These are phyloP conservation scores for Hestina assimilis DNA, from an alignment of 1,140 invertebrate genomes.

Conservation along the genomic window DNA sequence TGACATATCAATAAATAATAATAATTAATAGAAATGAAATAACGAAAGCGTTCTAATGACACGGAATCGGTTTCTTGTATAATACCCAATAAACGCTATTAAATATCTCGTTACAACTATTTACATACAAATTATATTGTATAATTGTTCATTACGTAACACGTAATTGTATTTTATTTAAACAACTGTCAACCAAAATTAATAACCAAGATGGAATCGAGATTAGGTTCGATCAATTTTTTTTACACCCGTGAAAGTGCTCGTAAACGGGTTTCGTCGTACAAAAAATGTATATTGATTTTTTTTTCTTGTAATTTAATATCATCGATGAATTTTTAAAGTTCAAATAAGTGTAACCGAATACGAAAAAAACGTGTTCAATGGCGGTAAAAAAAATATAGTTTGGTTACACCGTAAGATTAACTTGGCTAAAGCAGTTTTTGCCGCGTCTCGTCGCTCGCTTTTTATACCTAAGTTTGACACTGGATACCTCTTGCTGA, in stretches of 20 bases:
- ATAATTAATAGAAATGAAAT: neutral
- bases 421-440: slow-evolving; percentile 9
- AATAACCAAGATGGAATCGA: slow-evolving; percentile 14
- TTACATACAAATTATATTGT: slow-evolving; percentile 8
- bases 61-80: neutral
- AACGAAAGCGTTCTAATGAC: neutral
- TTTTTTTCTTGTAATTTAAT: slow-evolving; percentile 36
- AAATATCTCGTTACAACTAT: slow-evolving; percentile 6
- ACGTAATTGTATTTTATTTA: slow-evolving; percentile 13
- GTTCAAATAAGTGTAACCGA: slow-evolving; percentile 40
- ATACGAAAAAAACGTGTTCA: slow-evolving; percentile 26
- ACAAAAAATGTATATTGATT: slow-evolving; percentile 22
- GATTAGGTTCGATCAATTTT: slow-evolving; percentile 7
- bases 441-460: neutral
- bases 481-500: slow-evolving; percentile 9
- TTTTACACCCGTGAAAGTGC: slow-evolving; percentile 26
- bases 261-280: slow-evolving; percentile 18
- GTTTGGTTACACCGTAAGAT: slow-evolving; percentile 3
- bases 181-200: slow-evolving; percentile 12
- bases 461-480: slow-evolving; percentile 10
- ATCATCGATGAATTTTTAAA: slow-evolving; percentile 33
- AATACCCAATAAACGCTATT: slow-evolving; percentile 6
- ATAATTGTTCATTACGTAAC: slow-evolving; percentile 17
- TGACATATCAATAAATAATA: neutral
- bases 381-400: slow-evolving; percentile 8